These are phyloP conservation scores for Malacosoma neustria DNA, from an alignment of 2,888 invertebrate genomes.

Conservation along the genomic window DNA sequence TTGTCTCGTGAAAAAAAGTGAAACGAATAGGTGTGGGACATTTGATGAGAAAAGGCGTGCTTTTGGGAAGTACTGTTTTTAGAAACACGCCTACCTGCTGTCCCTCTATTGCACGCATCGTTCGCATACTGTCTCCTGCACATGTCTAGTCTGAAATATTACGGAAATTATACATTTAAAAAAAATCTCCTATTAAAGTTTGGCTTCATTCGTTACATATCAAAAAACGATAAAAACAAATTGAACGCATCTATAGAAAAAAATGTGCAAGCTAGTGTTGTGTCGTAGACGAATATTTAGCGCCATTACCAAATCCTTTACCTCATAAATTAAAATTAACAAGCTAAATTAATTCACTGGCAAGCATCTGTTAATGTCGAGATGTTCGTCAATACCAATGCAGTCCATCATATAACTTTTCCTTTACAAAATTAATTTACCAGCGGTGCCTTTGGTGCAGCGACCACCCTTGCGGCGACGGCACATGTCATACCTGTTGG, in stretches of 20 bases:
- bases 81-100: slow-evolving; percentile 89
- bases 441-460: slow-evolving; percentile 98
- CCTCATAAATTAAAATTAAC: slow-evolving; percentile 60
- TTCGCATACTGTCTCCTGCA: slow-evolving; percentile 96
- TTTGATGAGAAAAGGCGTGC: slow-evolving; percentile 58
- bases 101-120: slow-evolving; percentile 98
- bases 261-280: slow-evolving; percentile 23
- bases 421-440: slow-evolving; percentile 79
- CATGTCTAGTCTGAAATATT: slow-evolving; percentile 96
- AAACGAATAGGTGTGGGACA: slow-evolving; percentile 48
- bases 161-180: slow-evolving; percentile 72
- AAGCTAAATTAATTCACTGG: slow-evolving; percentile 61
- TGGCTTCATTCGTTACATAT: slow-evolving; percentile 16
- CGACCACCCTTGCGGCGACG: slow-evolving; percentile 96
- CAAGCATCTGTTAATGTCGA: slow-evolving; percentile 68
- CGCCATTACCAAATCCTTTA: slow-evolving; percentile 73
- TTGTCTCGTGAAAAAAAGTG: slow-evolving; percentile 44
- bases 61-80: slow-evolving; percentile 43
- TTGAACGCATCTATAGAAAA: slow-evolving; percentile 16
- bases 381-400: slow-evolving; percentile 35
- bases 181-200: slow-evolving; percentile 26
- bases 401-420: slow-evolving; percentile 41
- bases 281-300: slow-evolving; percentile 41
- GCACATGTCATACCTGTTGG: slow-evolving; percentile 97
- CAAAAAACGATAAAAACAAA: slow-evolving; percentile 16